phyloP scores from a whole-genome alignment of 1,140 invertebrate genomes.

The Halesus radiatus region DNA sequence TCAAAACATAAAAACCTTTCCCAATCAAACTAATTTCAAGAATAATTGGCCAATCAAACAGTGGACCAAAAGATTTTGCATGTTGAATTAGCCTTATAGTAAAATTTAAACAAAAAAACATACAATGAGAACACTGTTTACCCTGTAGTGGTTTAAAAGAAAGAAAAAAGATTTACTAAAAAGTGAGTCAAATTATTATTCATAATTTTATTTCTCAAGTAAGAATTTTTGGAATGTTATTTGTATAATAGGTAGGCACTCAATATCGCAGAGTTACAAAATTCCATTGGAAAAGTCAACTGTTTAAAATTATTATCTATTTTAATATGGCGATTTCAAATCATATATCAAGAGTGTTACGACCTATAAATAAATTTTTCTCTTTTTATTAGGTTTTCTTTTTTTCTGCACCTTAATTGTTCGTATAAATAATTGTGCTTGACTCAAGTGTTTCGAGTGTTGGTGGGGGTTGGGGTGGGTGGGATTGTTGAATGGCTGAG shows the following conservation, averaged over 20 bases:
- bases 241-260: too few species aligned
- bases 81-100: too few species aligned
- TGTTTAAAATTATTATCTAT: conserved; percentile 16
- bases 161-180: not conserved
- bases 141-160: conserved; percentile 4
- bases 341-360: conserved; percentile 18
- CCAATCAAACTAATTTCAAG: not conserved
- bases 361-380: not conserved
- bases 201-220: too few species aligned
- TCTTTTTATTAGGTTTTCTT: not conserved
- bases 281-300: not conserved
- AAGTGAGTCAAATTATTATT: too few species aligned
- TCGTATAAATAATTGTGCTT: conserved; percentile 18
- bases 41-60: not conserved
- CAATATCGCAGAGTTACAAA: not conserved
- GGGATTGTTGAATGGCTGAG: not conserved
- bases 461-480: not conserved
- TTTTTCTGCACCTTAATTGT: conserved; percentile 31
- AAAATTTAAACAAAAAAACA: not conserved
- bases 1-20: not conserved
- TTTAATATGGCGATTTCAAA: conserved; percentile 34
- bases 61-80: not conserved
- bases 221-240: not conserved
- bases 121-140: conserved; percentile 7
- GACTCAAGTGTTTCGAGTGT: not conserved